Evolutionary conservation across 2,797 vertebrate genomes (phyloP).

Genomic region (Pempheris klunzingeri): DNA sequence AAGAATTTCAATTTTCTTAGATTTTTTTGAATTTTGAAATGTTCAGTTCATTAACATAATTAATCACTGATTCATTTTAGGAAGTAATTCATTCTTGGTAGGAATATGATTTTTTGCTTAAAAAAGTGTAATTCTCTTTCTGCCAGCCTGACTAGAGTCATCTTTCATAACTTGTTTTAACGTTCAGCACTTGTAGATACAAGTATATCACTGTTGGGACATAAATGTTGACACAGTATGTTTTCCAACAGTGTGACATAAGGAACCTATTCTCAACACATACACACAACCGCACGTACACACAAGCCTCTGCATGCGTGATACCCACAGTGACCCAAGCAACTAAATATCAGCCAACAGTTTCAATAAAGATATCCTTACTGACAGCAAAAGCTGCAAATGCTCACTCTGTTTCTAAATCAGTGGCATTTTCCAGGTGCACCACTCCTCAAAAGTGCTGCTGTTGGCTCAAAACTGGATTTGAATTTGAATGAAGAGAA

Average conservation of each 20-base stretch:
- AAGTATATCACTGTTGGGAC: not conserved
- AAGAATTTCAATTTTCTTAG: not conserved
- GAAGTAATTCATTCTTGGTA: not conserved
- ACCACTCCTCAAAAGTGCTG: slow-evolving; percentile 13
- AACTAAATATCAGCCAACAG: slow-evolving; percentile 4
- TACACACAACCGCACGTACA: not conserved
- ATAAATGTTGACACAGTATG: not conserved
- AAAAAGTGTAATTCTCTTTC: not conserved
- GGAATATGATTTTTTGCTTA: not conserved
- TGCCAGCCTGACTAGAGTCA: not conserved
- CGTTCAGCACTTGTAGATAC: not conserved
- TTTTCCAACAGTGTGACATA: not conserved
- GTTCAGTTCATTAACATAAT: not conserved
- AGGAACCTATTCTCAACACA: not conserved
- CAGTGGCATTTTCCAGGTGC: slow-evolving; percentile 17
- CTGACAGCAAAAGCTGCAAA: slow-evolving; percentile 21
- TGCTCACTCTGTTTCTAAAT: slow-evolving; percentile 11
- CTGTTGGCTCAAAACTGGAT: slow-evolving; percentile 27
- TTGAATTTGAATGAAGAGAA: slow-evolving; percentile 5
- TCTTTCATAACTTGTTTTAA: not conserved
- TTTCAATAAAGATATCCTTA: slow-evolving; percentile 14
- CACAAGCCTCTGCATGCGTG: not conserved
- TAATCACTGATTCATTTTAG: not conserved
- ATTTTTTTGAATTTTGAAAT: too few species aligned
- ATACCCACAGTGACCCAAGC: slow-evolving; percentile 13